Evolutionary conservation across 1,140 invertebrate species (phyloP).

Genomic region (Lordiphosa stackelbergi): DNA sequence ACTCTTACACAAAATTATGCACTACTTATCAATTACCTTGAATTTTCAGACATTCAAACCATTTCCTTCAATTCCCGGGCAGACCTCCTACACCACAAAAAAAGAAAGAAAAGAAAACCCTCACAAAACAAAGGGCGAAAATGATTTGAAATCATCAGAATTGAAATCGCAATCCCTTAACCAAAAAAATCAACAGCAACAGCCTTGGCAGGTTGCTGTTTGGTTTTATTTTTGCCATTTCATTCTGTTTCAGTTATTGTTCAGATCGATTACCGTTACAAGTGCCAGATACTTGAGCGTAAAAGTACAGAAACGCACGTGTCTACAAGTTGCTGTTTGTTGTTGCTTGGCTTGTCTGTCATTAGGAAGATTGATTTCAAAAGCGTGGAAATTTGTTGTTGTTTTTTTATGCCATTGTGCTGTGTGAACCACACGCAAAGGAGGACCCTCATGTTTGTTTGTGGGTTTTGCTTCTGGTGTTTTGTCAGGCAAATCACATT

Average conservation of each 20-base stretch:
- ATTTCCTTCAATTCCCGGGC: neutral
- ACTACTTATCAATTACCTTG: slow-evolving; percentile 1
- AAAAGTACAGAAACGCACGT: slow-evolving; percentile 62
- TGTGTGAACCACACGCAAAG: slow-evolving; percentile 44
- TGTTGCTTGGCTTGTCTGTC: slow-evolving; percentile 43
- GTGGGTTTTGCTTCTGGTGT: slow-evolving; percentile 20
- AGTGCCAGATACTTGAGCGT: slow-evolving; percentile 72
- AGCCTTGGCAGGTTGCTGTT: slow-evolving; percentile 27
- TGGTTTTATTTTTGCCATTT: slow-evolving; percentile 43
- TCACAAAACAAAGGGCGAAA: slow-evolving; percentile 35
- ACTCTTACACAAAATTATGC: neutral
- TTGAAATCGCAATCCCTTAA: slow-evolving; percentile 10
- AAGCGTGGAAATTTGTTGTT: slow-evolving; percentile 43
- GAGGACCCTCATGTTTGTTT: neutral
- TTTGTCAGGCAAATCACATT: slow-evolving; percentile 38
- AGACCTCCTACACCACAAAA: neutral
- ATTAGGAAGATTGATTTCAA: slow-evolving; percentile 74
- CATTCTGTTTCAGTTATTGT: slow-evolving; percentile 57
- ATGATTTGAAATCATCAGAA: slow-evolving; percentile 42
- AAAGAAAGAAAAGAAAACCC: neutral
- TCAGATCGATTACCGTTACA: slow-evolving; percentile 68
- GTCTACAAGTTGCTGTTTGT: slow-evolving; percentile 44
- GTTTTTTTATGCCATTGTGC: slow-evolving; percentile 33
- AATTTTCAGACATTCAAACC: neutral
- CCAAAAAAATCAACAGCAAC: slow-evolving; percentile 2